Conservation (phyloP, 2,888 invertebrate genomes). For the Diarsia rubi region DNA sequence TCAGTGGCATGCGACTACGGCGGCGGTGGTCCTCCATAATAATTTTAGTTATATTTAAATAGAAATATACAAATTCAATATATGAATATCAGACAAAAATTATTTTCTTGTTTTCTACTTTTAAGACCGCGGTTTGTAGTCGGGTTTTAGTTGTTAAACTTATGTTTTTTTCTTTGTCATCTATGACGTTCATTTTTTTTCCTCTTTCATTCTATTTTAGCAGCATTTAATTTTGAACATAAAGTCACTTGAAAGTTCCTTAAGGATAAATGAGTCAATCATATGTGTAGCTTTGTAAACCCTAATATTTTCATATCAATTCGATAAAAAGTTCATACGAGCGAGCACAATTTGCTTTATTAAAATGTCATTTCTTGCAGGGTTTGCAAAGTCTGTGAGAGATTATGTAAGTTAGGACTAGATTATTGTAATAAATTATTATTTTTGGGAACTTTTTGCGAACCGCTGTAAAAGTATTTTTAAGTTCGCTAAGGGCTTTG, state of each 20-base stretch:
- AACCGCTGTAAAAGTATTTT: constrained; percentile 23
- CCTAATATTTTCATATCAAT: constrained; percentile 8
- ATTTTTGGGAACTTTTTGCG: constrained; percentile 35
- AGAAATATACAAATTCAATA: too few relatives aligned
- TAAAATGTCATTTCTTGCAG: constrained; percentile 4
- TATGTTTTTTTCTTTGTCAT: too few relatives aligned
- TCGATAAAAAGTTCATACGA: constrained; percentile 17
- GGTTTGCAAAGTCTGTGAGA: constrained; percentile 13
- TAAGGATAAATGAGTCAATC: neutral
- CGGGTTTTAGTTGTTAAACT: too few relatives aligned
- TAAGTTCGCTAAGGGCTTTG: constrained; percentile 8
- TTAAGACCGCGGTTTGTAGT: too few relatives aligned
- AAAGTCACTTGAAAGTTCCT: neutral
- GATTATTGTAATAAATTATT: constrained; percentile 35
- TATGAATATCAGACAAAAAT: too few relatives aligned
- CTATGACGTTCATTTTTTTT: neutral
- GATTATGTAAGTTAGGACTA: constrained; percentile 7
- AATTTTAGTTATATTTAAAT: too few relatives aligned
- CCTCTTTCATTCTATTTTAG: neutral
- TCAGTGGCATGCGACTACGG: too few relatives aligned
- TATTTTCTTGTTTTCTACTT: too few relatives aligned
- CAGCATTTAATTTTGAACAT: neutral
- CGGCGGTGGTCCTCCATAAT: too few relatives aligned
- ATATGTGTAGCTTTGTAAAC: neutral
- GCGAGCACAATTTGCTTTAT: constrained; percentile 13